Percentiles rank a stretch among this genome's conserved stretches.
Evolutionary conservation across 2,113 vertebrate genomes (phyloP).

Genomic region (Peromyscus polionotus): DNA sequence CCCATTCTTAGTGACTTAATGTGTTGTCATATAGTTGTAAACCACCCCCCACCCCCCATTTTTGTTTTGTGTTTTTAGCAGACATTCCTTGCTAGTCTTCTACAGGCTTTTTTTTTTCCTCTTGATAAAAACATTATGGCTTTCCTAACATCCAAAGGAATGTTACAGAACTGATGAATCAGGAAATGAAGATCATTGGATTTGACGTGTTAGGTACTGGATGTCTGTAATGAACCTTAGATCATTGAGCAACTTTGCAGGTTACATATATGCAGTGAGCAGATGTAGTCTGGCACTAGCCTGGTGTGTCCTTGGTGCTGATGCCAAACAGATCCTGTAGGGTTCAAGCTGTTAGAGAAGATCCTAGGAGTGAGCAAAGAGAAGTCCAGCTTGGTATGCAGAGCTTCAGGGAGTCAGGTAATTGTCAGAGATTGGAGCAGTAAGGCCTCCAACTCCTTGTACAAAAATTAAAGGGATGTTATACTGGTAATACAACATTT

Average conservation of each 20-base stretch:
- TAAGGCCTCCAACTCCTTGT: neutral
- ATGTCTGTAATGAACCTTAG: neutral
- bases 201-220: neutral
- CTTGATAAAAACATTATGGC: neutral
- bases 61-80: neutral
- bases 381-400: neutral
- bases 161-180: neutral
- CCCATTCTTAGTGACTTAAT: constrained; percentile 39
- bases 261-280: neutral
- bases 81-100: neutral
- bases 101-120: neutral
- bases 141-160: neutral
- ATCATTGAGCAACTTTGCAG: neutral
- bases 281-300: neutral
- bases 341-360: neutral
- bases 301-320: neutral
- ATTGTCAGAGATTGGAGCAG: neutral
- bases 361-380: neutral
- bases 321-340: neutral
- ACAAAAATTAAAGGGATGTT: neutral
- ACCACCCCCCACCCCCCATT: too few relatives aligned
- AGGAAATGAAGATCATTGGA: neutral
- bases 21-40: neutral
- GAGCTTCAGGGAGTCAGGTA: neutral
- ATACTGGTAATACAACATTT: neutral